Evolutionary conservation across 2,797 vertebrate species (phyloP).

Genomic region (Hybognathus amarus): DNA sequence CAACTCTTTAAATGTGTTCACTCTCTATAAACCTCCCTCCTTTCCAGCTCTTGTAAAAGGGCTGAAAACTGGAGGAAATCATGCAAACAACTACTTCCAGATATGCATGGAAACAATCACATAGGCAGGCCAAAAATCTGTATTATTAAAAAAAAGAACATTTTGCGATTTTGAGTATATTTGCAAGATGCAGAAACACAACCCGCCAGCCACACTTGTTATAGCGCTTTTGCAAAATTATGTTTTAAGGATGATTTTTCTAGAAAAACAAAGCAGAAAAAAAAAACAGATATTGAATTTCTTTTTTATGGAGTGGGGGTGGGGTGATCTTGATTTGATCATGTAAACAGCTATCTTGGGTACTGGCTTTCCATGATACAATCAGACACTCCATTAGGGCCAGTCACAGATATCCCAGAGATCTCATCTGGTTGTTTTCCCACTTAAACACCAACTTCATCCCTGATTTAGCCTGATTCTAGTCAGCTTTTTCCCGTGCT

Average conservation of each 20-base stretch:
- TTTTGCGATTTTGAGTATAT: not conserved
- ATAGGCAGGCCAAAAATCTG: not conserved
- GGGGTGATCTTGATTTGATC: not conserved
- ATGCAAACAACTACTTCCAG: constrained; percentile 5
- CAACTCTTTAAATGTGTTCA: constrained; percentile 1
- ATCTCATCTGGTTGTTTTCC: constrained; percentile 17
- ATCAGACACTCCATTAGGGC: not conserved
- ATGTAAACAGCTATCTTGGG: constrained; percentile 31
- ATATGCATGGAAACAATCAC: not conserved
- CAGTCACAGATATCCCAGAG: not conserved
- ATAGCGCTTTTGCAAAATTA: not conserved
- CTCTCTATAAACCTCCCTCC: constrained; percentile 27
- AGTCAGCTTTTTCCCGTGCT: not conserved
- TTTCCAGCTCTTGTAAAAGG: constrained; percentile 16
- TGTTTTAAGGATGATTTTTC: not conserved
- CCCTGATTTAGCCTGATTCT: not conserved
- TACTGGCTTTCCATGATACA: constrained; percentile 34
- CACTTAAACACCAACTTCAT: not conserved
- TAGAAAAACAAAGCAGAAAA: not conserved
- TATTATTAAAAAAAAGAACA: not conserved
- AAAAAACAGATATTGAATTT: not conserved
- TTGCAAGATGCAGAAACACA: too few species aligned
- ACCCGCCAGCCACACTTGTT: too few species aligned
- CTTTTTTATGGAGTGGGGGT: not conserved
- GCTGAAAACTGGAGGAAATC: constrained; percentile 5